A percentile compares a stretch with the other conserved stretches of the same genome.
Evolutionary conservation across 2,797 vertebrate genomes (phyloP).

Genomic region (Lycodopsis pacificus): DNA sequence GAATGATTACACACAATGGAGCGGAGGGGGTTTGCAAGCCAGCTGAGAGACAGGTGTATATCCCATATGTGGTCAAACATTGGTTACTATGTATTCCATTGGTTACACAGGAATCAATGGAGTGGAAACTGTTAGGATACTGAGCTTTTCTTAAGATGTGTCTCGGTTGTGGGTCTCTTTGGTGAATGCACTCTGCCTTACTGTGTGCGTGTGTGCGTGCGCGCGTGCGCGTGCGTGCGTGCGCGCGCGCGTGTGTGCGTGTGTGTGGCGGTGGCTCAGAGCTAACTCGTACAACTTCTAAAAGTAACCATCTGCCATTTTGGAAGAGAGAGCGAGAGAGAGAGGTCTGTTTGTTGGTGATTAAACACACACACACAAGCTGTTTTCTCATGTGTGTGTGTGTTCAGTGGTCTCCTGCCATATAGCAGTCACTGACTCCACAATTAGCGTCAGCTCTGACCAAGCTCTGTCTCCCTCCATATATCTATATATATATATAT

Average conservation of each 20-base stretch:
- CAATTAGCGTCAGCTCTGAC: neutral
- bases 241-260: too few relatives aligned
- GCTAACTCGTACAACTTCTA: neutral
- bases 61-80: neutral
- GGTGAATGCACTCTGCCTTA: neutral
- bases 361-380: neutral
- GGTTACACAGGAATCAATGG: neutral
- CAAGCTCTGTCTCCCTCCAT: neutral
- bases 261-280: neutral
- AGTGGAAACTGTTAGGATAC: neutral
- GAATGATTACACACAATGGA: too few relatives aligned
- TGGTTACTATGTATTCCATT: too few relatives aligned
- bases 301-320: slow-evolving; percentile 15
- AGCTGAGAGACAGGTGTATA: neutral
- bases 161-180: neutral
- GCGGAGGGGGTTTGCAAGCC: too few relatives aligned
- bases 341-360: neutral
- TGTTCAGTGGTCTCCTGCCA: slow-evolving; percentile 2
- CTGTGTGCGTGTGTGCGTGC: too few relatives aligned
- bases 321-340: neutral
- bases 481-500: too few relatives aligned
- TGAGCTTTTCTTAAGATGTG: neutral
- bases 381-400: neutral
- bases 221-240: too few relatives aligned
- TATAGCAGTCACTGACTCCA: slow-evolving; percentile 3